Evolutionary conservation across 2,797 vertebrate genomes (phyloP).

Genomic region (Nyctibius grandis): DNA sequence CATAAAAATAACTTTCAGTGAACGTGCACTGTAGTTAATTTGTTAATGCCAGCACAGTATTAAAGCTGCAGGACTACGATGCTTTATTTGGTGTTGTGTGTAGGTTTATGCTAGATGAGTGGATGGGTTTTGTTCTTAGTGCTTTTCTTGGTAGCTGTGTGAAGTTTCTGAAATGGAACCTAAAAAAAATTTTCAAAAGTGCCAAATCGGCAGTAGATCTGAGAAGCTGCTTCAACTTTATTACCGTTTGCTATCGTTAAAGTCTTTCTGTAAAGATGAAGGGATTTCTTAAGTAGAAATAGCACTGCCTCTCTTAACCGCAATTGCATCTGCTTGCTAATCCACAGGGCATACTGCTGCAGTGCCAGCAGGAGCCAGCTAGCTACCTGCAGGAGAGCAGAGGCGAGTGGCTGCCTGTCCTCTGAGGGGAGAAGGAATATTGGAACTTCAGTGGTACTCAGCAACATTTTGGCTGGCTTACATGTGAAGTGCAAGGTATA

Average conservation of each 20-base stretch:
- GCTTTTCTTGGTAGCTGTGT: not conserved
- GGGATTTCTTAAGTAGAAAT: not conserved
- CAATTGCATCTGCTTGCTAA: not conserved
- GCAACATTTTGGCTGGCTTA: not conserved
- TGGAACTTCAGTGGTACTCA: not conserved
- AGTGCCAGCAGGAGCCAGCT: not conserved
- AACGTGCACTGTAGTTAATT: not conserved
- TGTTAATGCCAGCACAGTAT: not conserved
- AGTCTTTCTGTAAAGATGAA: not conserved
- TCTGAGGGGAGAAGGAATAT: rapidly evolving
- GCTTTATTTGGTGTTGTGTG: not conserved
- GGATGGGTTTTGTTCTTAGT: not conserved
- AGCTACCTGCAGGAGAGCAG: not conserved
- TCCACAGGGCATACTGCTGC: not conserved
- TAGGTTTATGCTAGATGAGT: not conserved
- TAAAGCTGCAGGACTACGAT: not conserved
- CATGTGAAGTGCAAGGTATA: not conserved
- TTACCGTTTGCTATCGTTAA: rapidly evolving
- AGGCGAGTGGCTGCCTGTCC: not conserved
- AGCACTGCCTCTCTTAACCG: not conserved
- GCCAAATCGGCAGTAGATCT: not conserved
- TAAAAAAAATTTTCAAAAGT: not conserved
- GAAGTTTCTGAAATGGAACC: not conserved
- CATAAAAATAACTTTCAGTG: not conserved
- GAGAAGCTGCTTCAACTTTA: not conserved